These are phyloP conservation scores for Phataginus tetradactyla DNA, from an alignment of 2,797 vertebrate species.

Conservation along the genomic window DNA sequence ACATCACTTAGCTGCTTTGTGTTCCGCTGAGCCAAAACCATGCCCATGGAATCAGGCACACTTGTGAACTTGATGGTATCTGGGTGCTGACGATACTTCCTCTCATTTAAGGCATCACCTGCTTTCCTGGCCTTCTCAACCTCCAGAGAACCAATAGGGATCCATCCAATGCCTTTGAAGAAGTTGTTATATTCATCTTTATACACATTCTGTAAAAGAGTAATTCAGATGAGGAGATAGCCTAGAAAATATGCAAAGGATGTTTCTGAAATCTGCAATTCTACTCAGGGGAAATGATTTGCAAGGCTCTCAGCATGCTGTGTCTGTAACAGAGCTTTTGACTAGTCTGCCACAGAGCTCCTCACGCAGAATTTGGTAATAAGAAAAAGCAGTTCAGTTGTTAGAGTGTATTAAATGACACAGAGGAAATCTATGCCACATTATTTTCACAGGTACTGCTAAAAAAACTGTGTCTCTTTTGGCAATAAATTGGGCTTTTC, in stretches of 20 bases:
- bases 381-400: not conserved
- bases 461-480: not conserved
- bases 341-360: not conserved
- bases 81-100: constrained; percentile 94
- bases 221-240: constrained; percentile 16
- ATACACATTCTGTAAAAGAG: constrained; percentile 89
- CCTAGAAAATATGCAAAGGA: not conserved
- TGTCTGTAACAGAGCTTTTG: not conserved
- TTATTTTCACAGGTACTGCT: constrained; percentile 1
- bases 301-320: not conserved
- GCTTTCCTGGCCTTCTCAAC: constrained; percentile 94
- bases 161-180: constrained; percentile 94
- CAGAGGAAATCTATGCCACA: constrained; percentile 47
- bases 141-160: constrained; percentile 95
- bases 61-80: constrained; percentile 95
- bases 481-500: constrained; percentile 39
- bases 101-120: constrained; percentile 92
- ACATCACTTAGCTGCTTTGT: constrained; percentile 94
- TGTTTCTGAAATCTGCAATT: not conserved
- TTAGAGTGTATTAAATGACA: not conserved
- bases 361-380: not conserved
- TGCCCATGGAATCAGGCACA: constrained; percentile 90
- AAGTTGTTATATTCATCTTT: constrained; percentile 93
- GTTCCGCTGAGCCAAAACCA: constrained; percentile 94
- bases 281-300: not conserved